phyloP scores from a whole-genome alignment of 2,797 vertebrate genomes.

The Lemur catta region DNA sequence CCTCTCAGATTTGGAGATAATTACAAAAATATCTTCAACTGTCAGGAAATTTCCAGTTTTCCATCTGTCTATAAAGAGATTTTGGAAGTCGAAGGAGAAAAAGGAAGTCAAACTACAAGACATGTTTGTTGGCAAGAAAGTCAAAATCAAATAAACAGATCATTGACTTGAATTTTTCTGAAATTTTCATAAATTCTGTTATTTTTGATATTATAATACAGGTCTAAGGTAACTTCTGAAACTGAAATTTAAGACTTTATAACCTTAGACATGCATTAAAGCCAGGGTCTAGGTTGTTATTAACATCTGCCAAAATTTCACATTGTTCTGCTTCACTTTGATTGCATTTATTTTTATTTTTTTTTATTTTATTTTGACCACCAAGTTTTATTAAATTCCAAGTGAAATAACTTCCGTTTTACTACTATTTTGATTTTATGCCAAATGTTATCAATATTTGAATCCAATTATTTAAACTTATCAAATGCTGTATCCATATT shows the following conservation, averaged over 20 bases:
- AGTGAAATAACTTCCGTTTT: background rate
- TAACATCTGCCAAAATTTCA: background rate
- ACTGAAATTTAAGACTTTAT: background rate
- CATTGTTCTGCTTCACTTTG: background rate
- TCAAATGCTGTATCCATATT: background rate
- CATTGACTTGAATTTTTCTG: background rate
- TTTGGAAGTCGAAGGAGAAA: background rate
- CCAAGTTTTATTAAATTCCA: background rate
- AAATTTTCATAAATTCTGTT: background rate
- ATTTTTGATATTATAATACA: background rate
- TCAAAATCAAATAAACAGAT: background rate
- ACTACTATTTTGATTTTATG: background rate
- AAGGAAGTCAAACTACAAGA: background rate
- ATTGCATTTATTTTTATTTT: background rate
- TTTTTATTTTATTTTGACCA: background rate
- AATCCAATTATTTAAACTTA: background rate
- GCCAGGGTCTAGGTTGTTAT: background rate
- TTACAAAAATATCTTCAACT: constrained; percentile 11
- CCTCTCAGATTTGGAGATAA: background rate
- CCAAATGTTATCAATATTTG: background rate
- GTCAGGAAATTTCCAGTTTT: constrained; percentile 14
- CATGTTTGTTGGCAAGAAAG: background rate
- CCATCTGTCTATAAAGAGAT: background rate
- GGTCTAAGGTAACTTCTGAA: background rate
- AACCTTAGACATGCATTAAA: background rate